Conservation (phyloP, 2,113 vertebrate species). For the Albula goreensis region DNA sequence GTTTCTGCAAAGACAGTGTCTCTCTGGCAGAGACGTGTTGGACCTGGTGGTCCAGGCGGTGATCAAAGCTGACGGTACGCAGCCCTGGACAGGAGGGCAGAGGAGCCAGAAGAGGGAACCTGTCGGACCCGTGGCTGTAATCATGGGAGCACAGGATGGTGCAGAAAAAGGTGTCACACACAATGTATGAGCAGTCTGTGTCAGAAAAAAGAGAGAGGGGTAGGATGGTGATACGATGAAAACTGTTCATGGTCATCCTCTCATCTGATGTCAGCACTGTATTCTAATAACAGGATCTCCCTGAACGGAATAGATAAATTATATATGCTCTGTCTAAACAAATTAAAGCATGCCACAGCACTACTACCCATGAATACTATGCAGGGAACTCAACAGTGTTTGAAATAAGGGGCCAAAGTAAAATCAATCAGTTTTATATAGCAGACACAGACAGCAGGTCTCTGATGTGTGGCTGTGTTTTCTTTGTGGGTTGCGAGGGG, state of each 20-base stretch:
- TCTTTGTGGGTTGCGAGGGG: too few species aligned
- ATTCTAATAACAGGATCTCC: not conserved
- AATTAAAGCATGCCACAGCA: too few species aligned
- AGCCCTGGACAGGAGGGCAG: not conserved
- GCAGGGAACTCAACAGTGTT: too few species aligned
- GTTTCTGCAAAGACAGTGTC: not conserved
- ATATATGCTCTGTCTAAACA: too few species aligned
- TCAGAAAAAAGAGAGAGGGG: not conserved
- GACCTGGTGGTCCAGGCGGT: not conserved
- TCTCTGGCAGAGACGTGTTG: not conserved
- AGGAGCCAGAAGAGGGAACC: not conserved
- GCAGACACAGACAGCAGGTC: too few species aligned
- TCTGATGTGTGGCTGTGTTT: too few species aligned
- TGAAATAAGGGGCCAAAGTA: too few species aligned
- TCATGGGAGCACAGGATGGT: not conserved
- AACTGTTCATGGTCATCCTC: not conserved
- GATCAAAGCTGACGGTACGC: not conserved
- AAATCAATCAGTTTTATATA: too few species aligned
- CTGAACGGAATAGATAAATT: not conserved
- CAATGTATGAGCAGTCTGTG: not conserved
- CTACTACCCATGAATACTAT: too few species aligned
- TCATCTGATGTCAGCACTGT: not conserved
- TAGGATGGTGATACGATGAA: not conserved
- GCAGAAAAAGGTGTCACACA: not conserved
- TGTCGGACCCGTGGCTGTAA: not conserved